Base-by-base conservation (phyloP, 1,140 invertebrate genomes). In the Musca vetustissima region DNA sequence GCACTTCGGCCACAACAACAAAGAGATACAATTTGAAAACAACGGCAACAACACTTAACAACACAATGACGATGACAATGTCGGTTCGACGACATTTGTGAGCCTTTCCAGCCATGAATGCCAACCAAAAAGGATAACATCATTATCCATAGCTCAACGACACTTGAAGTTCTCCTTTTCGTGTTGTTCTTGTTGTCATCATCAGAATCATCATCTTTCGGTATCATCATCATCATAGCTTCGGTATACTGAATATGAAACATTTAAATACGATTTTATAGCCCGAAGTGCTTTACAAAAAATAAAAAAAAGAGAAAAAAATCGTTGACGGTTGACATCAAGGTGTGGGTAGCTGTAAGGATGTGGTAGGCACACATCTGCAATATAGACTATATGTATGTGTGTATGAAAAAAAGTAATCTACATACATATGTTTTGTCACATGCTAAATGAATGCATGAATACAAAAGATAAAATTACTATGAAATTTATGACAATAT, bases 121-220 rank as follows among this genome's bases (percentile, higher is more conserved):
- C 48, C 36, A 55, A 66, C 68, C 53, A 55, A 64, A 48, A 65
- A 69, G 49, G 64, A 55, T 36, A 52, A 66, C 61, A 66, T 69
- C 61, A 69, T 69, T 69, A 69, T 69, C 68, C 61, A 53, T 69
- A 69, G 68, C 68, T 66, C 68, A 69, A 64, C 61, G 52, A 66
- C 68, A 69, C 68, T 69, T 69, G 64, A 69, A 36, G 57, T 36
- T 21, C 28, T 43, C 25, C 8, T 43, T 61, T 61, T 61, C 36
- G 32, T 61, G 32, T 43, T 61, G 32, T 61, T 43, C 7, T 32
- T 15, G n/a, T 61, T 61, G 32, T 43, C 36, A 11, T 43, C 36
- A 13, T 13, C 36, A 43, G 6, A 11, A n/a, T n/a, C n/a, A n/a
- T n/a, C n/a, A n/a, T n/a, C n/a, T n/a, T 19, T 19, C 15, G 19